These are phyloP conservation scores for Synanceia verrucosa DNA, from an alignment of 2,797 vertebrate species.

Conservation along the genomic window DNA sequence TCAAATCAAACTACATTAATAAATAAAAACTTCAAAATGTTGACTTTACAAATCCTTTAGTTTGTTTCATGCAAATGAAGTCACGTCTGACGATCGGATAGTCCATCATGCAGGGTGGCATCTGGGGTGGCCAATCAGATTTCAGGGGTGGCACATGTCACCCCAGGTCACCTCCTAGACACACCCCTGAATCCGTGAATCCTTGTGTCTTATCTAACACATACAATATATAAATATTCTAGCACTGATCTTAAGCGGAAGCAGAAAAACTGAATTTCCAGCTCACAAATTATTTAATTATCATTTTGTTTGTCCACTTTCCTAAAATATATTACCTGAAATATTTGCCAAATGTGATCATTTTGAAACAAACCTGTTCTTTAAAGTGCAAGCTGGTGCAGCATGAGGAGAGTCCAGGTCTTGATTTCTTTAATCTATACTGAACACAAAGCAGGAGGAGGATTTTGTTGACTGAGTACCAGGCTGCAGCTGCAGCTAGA, in stretches of 20 bases:
- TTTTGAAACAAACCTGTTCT: neutral
- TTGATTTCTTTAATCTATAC: conserved; percentile 24
- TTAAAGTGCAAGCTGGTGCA: neutral
- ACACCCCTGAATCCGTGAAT: too few species aligned
- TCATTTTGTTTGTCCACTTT: neutral
- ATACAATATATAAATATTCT: neutral
- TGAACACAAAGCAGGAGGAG: conserved; percentile 6
- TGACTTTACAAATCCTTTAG: too few species aligned
- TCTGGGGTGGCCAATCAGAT: too few species aligned
- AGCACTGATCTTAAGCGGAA: neutral
- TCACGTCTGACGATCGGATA: too few species aligned
- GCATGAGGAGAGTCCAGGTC: conserved; percentile 23
- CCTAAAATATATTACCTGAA: neutral
- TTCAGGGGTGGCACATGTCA: too few species aligned
- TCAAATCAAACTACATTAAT: too few species aligned
- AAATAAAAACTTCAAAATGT: too few species aligned
- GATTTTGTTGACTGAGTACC: neutral
- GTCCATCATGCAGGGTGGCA: too few species aligned
- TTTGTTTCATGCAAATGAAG: too few species aligned
- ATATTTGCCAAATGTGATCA: neutral
- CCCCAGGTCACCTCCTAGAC: too few species aligned
- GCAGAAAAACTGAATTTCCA: neutral
- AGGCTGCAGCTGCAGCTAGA: neutral
- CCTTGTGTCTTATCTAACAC: too few species aligned
- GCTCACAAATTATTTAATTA: neutral